Evolutionary conservation across 2,797 vertebrate species (phyloP), one percentile per base, ranked within the genome.

Genomic region (Lepidocolaptes lacrymiger): DNA sequence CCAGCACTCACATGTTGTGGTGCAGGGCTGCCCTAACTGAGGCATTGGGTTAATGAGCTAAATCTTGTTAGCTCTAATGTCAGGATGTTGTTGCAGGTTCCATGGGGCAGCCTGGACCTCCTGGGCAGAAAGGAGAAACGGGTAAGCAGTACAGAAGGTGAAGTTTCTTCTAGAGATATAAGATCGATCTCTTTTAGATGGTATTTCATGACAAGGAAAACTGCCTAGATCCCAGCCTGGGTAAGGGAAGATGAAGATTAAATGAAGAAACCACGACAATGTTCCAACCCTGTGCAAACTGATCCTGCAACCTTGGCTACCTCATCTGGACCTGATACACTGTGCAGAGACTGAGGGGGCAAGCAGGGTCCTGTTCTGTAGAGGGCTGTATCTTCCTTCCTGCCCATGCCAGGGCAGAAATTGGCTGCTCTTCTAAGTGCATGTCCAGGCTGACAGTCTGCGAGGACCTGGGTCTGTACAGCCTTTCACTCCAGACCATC

Each of bases 41-140:
- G 64, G 58, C 4, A 0, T 49, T 80, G 68, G 66, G 49, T n/a
- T 75, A 18, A 78, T 80, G 68, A 51, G 46, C n/a, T 77, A 18
- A 75, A 36, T 14, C 24, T 66, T 0, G 0, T 55, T 14, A 21
- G 14, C 52, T 48, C 91, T 94, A 64, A 95, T 27, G 41, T 44
- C 43, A 46, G 24, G 41, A 10, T 95, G 54, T 81, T 30, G 0
- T 96, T 96, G 23, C 93, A 97, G 96, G 97, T 28, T 69, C 8
- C 10, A 10, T 0, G 0, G 96, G 97, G 10, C 14, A 44, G 2
- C 71, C 73, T 32, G 96, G 96, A 91, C n/a, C 0, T 54, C 77
- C 88, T 83, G 97, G 97, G 10, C 68, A 44, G 5, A 91, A 96
- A 82, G 97, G 97, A 96, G 89, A 94, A 8, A 10, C 85, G 91